A percentile compares a stretch with the other conserved stretches of the same genome.
Evolutionary conservation across 2,797 vertebrate genomes (phyloP).

Genomic region (Propithecus deckenii): DNA sequence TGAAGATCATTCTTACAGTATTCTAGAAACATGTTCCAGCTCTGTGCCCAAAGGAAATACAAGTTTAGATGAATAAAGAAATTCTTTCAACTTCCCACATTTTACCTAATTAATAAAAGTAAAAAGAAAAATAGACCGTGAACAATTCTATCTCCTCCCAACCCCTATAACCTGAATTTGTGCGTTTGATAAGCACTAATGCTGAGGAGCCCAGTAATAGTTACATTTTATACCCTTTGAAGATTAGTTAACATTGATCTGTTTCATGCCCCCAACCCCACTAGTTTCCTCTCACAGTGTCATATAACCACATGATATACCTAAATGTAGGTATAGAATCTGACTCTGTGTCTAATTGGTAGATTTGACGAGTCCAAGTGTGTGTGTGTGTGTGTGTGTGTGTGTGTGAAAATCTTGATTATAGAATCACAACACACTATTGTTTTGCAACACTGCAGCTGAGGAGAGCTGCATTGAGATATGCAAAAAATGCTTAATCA

Average conservation of each 20-base stretch:
- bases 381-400: background rate
- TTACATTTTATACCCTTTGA: background rate
- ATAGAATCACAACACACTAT: background rate
- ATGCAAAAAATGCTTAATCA: background rate
- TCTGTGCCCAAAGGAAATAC: background rate
- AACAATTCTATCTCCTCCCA: background rate
- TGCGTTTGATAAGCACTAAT: conserved; percentile 15
- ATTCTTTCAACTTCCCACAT: background rate
- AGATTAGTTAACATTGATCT: background rate
- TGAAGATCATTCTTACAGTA: background rate
- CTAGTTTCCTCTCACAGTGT: background rate
- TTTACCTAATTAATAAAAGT: background rate
- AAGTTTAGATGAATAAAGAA: conserved; percentile 21
- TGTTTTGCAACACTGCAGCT: background rate
- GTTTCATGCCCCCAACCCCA: background rate
- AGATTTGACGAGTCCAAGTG: background rate
- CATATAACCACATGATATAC: background rate
- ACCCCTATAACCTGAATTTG: background rate
- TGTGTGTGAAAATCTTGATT: background rate
- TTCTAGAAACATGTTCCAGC: background rate
- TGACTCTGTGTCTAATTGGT: background rate
- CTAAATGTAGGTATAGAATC: background rate
- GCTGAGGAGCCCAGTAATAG: background rate
- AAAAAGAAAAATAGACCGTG: background rate
- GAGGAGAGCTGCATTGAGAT: background rate